Percentiles rank a stretch among this genome's conserved stretches.
Evolutionary conservation across 2,797 vertebrate genomes (phyloP).

Genomic region (Oryzias sinensis): DNA sequence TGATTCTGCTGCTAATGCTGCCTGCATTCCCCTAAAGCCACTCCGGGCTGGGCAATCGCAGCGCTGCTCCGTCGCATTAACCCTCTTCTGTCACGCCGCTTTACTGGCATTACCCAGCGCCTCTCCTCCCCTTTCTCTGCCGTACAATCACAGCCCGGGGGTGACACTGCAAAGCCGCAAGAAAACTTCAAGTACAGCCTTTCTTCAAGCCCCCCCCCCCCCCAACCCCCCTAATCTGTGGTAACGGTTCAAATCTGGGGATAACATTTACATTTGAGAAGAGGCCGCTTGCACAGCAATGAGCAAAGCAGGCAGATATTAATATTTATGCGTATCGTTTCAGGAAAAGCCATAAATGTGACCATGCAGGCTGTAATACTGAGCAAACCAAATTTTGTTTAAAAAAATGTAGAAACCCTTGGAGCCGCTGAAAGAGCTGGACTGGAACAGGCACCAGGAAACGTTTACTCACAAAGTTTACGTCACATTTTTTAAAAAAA

Average conservation of each 20-base stretch:
- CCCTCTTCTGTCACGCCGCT: constrained; percentile 62
- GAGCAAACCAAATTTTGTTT: constrained; percentile 48
- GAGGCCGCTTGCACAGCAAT: constrained; percentile 27
- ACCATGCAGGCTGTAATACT: constrained; percentile 59
- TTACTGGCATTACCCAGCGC: constrained; percentile 51
- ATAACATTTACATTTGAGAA: constrained; percentile 46
- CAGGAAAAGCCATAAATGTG: constrained; percentile 48
- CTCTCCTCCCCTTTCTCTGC: constrained; percentile 36
- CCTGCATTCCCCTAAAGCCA: constrained; percentile 62
- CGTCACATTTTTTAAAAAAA: constrained; percentile 55
- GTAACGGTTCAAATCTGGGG: constrained; percentile 25
- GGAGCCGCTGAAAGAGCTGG: too few species aligned
- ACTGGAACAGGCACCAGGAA: too few species aligned
- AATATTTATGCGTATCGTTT: constrained; percentile 24
- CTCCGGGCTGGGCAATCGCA: constrained; percentile 46
- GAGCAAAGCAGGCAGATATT: constrained; percentile 24
- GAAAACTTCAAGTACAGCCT: constrained; percentile 53
- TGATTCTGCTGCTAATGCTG: constrained; percentile 66
- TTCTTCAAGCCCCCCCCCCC: constrained; percentile 16
- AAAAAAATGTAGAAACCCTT: constrained; percentile 38
- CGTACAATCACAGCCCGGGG: constrained; percentile 49
- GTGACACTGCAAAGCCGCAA: constrained; percentile 48
- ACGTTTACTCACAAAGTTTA: too few species aligned
- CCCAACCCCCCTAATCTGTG: constrained; percentile 24
- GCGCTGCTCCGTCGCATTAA: constrained; percentile 54